phyloP scores from a whole-genome alignment of 2,888 invertebrate species.

The Callyntrura sp. region DNA sequence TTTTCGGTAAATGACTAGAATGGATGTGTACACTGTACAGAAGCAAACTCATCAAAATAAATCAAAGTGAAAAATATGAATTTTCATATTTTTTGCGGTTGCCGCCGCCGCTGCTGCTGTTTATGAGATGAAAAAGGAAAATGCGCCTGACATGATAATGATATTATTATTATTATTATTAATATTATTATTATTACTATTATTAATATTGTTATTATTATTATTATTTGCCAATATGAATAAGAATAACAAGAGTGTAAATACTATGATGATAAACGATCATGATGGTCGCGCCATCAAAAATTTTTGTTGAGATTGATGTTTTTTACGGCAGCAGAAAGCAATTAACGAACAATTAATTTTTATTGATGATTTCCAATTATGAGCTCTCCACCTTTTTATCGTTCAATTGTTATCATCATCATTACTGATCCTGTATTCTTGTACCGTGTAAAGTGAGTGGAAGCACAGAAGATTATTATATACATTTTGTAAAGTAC shows the following conservation, averaged over 20 bases:
- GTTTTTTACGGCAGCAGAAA: neutral
- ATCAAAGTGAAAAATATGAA: neutral
- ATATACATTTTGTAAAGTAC: too few species aligned
- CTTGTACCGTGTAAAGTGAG: too few species aligned
- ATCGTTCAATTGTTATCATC: too few species aligned
- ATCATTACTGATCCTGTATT: too few species aligned
- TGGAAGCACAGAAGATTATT: too few species aligned
- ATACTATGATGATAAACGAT: neutral
- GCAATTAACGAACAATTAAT: slow-evolving; percentile 4
- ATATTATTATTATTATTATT: slow-evolving; percentile 28
- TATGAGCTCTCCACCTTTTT: too few species aligned
- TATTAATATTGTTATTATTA: neutral
- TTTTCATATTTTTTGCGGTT: neutral
- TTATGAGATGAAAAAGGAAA: neutral
- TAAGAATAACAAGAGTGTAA: neutral
- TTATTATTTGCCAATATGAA: neutral
- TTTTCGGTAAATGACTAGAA: neutral
- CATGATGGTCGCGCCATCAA: neutral
- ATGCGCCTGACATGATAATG: neutral
- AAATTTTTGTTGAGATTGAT: neutral
- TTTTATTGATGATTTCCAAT: neutral
- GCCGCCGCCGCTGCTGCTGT: neutral
- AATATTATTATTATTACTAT: neutral
- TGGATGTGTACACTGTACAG: neutral
- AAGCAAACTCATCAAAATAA: slow-evolving; percentile 6